A percentile compares a stretch with the other conserved stretches of the same genome.
Evolutionary conservation across 2,888 invertebrate genomes (phyloP).

Genomic region (Galerucella pusilla): DNA sequence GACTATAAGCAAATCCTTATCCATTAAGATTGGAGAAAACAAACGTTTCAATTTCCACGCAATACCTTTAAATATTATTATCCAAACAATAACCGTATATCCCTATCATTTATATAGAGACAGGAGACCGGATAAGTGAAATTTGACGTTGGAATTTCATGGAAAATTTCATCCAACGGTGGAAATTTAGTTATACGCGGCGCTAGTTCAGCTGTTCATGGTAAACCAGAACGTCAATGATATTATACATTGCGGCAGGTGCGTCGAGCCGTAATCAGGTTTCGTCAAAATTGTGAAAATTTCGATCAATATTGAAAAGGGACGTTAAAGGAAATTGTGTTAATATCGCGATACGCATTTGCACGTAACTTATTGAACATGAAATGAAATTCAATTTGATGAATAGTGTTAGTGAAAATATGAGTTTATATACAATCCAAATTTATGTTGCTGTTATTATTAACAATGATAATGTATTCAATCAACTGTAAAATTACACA

Average conservation of each 20-base stretch:
- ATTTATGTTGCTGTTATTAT: not conserved
- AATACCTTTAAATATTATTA: not conserved
- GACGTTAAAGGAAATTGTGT: conserved; percentile 25
- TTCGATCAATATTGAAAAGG: conserved; percentile 28
- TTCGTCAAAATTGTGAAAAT: conserved; percentile 18
- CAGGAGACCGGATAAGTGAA: conserved; percentile 34
- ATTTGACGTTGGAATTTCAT: conserved; percentile 46
- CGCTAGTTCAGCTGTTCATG: conserved; percentile 42
- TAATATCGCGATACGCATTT: conserved; percentile 11
- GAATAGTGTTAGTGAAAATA: not conserved
- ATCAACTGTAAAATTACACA: too few species aligned
- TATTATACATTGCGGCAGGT: conserved; percentile 52
- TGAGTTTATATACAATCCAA: not conserved
- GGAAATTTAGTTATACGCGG: conserved; percentile 51
- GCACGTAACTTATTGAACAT: not conserved
- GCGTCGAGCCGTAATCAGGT: conserved; percentile 35
- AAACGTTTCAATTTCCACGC: not conserved
- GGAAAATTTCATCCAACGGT: conserved; percentile 45
- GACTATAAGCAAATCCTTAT: too few species aligned
- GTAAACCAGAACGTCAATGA: conserved; percentile 51
- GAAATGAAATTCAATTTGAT: not conserved
- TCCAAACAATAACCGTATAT: conserved; percentile 38
- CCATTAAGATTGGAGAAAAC: not conserved
- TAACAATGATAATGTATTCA: not conserved
- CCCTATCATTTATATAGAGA: conserved; percentile 33